Evolutionary conservation across 2,888 invertebrate species (phyloP), one percentile per base, ranked within the genome.

Genomic region (Aricia artaxerxes): DNA sequence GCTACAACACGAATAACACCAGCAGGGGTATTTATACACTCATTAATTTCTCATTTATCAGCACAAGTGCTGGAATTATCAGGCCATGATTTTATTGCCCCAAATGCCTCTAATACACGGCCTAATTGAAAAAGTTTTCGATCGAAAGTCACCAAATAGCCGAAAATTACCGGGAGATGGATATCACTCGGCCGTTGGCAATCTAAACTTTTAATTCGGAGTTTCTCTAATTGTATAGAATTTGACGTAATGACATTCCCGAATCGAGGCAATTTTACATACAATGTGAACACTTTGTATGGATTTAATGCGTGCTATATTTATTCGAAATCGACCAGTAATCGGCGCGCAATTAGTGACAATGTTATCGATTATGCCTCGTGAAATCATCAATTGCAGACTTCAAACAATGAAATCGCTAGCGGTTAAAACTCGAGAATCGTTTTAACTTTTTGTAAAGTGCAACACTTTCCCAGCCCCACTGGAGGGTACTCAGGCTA

Each of bases 391-490:
- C 82, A 83, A 84, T 84, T 83, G 81, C 80, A 78, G 79, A 75
- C 78, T 79, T 84, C 83, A 84, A 87, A 88, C 87, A 88, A 91
- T 89, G 78, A 78, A 87, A 88, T 86, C 81, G 82, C 85, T 78
- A 85, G 86, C 86, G 83, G 88, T 87, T 88, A 88, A 85, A 86
- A 82, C 82, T 83, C 85, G 86, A 88, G 86, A 84, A 89, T 87
- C 88, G 87, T 91, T 92, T 93, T 93, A 91, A 93, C 91, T 93
- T 92, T 92, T 92, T 90, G 87, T 91, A 91, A 93, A 94, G 92
- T 92, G 94, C 92, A 93, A 94, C 93, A 93, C 92, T 93, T 93
- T 94, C 93, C 93, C 94, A 92, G 91, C 90, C 89, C 89, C 85
- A 82, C 84, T 80, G 82, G 84, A 91, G 90, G 86, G 90, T 88